phyloP scores from a whole-genome alignment of 2,113 vertebrate species.

The Miniopterus natalensis region DNA sequence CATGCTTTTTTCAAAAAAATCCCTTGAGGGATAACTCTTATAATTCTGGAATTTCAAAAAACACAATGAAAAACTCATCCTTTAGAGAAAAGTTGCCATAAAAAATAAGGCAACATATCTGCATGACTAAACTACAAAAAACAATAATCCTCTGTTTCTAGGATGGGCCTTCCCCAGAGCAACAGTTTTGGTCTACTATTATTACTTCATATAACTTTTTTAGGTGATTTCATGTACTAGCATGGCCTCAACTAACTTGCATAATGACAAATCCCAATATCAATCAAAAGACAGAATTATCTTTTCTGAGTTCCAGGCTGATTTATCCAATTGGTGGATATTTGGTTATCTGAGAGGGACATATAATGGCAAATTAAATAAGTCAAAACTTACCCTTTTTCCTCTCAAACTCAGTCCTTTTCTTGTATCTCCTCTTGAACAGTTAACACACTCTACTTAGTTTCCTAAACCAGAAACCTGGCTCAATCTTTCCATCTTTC shows the following conservation, averaged over 20 bases:
- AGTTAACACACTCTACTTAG: not conserved
- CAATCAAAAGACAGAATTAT: not conserved
- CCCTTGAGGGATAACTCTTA: not conserved
- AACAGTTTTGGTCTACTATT: not conserved
- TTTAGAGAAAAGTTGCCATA: not conserved
- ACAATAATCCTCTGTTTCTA: not conserved
- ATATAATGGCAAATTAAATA: not conserved
- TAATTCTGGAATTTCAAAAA: not conserved
- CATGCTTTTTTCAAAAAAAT: not conserved
- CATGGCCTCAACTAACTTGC: not conserved
- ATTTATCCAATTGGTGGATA: conserved; percentile 11
- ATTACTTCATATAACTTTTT: not conserved
- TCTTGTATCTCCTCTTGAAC: not conserved
- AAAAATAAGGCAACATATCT: not conserved
- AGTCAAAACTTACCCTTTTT: not conserved
- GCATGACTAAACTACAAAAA: conserved; percentile 33
- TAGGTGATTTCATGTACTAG: conserved; percentile 6
- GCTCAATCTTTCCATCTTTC: not conserved
- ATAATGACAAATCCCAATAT: not conserved
- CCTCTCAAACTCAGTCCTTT: not conserved
- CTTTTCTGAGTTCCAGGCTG: not conserved
- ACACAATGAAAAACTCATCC: not conserved
- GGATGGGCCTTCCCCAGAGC: not conserved
- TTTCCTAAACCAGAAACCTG: not conserved
- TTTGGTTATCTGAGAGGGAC: not conserved